Evolutionary conservation across 2,888 invertebrate genomes (phyloP).

Genomic region (Dynastes hyllus): DNA sequence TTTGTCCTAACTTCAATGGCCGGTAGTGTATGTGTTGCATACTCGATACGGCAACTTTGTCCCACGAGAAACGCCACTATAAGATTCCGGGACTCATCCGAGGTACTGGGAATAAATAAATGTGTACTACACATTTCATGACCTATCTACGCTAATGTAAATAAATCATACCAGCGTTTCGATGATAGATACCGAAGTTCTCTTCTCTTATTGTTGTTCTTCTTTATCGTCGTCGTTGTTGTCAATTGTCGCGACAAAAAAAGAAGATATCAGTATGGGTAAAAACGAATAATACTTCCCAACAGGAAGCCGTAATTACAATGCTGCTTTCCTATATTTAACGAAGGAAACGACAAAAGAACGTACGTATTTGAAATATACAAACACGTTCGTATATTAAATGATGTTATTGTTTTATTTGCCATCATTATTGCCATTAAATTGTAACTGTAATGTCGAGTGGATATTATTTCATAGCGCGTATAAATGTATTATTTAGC

Average conservation of each 20-base stretch:
- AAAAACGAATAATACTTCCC: conserved; percentile 33
- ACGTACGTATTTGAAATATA: conserved; percentile 12
- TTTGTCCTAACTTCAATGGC: too few species aligned
- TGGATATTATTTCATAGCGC: conserved; percentile 14
- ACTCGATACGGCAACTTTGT: conserved; percentile 52
- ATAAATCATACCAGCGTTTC: conserved; percentile 47
- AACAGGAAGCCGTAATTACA: conserved; percentile 42
- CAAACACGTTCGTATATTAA: conserved; percentile 14
- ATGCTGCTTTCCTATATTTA: conserved; percentile 33
- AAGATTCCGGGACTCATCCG: conserved; percentile 46
- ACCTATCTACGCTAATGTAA: conserved; percentile 52
- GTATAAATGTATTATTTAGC: conserved; percentile 26
- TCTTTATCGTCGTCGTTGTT: conserved; percentile 15
- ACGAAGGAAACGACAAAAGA: conserved; percentile 39
- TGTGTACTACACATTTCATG: conserved; percentile 54
- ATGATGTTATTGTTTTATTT: conserved; percentile 41
- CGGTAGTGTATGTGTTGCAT: conserved; percentile 4
- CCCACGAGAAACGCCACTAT: conserved; percentile 55
- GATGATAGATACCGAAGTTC: conserved; percentile 33
- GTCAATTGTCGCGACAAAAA: conserved; percentile 11
- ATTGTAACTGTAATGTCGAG: conserved; percentile 26
- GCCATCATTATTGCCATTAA: conserved; percentile 14
- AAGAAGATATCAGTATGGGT: conserved; percentile 12
- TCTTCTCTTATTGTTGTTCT: conserved; percentile 32
- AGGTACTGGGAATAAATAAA: conserved; percentile 44